Conservation (phyloP, 1,140 invertebrate genomes). For the Heliconius congener region DNA sequence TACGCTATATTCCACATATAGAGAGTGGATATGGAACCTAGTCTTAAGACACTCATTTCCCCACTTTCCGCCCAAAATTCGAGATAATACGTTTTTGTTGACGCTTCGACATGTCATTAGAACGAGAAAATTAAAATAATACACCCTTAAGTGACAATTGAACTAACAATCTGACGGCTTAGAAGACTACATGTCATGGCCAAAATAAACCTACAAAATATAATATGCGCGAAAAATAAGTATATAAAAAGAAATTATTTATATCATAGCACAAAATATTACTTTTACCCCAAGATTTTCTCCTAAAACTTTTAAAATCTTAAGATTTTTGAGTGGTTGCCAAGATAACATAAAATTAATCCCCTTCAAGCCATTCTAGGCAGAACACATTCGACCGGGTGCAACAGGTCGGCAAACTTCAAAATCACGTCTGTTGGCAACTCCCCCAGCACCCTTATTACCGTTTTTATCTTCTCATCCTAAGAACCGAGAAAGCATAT, state of each 20-base stretch:
- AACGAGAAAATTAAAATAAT: no score
- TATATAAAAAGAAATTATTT: background rate
- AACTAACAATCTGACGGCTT: no score
- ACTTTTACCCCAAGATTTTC: background rate
- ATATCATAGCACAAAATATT: background rate
- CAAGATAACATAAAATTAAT: slow-evolving; percentile 26
- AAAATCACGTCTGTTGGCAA: slow-evolving; percentile 35
- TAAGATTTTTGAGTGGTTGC: slow-evolving; percentile 24
- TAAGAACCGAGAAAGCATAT: background rate
- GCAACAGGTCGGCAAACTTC: slow-evolving; percentile 37
- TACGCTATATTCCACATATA: no score
- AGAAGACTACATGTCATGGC: no score
- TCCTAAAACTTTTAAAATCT: background rate
- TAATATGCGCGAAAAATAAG: background rate
- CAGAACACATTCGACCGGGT: slow-evolving; percentile 26
- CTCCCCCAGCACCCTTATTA: slow-evolving; percentile 28
- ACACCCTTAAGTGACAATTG: no score
- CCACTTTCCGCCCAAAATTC: no score
- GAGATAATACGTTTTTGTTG: no score
- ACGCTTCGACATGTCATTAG: no score
- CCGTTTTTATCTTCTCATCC: slow-evolving; percentile 22
- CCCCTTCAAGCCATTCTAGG: slow-evolving; percentile 14
- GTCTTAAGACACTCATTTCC: no score
- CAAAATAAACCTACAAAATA: no score
- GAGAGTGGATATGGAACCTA: no score